These are phyloP conservation scores for Anser cygnoides DNA, from an alignment of 2,113 vertebrate genomes.

Conservation along the genomic window DNA sequence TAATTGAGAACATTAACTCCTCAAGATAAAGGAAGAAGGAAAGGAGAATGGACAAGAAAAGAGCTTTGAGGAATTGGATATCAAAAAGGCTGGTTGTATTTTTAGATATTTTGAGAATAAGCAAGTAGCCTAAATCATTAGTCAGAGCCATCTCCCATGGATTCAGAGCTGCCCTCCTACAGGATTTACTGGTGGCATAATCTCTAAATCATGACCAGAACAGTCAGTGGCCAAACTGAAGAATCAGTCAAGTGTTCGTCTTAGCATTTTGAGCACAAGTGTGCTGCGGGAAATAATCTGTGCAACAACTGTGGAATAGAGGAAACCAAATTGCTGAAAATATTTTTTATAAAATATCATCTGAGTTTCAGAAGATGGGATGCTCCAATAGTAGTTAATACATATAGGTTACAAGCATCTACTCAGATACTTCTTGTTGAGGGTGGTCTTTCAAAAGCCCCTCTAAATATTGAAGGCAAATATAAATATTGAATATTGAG, in stretches of 20 bases:
- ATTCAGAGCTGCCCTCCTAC: neutral
- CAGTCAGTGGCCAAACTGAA: neutral
- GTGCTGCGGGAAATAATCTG: neutral
- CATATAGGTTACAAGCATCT: too few relatives aligned
- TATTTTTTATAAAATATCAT: neutral
- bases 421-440: neutral
- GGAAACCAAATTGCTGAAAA: neutral
- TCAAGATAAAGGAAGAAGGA: neutral
- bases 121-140: neutral
- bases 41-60: neutral
- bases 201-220: neutral
- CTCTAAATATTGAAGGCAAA: neutral
- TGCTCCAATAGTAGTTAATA: neutral
- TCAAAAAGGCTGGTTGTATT: neutral
- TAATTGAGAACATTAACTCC: neutral
- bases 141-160: neutral
- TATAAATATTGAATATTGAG: neutral
- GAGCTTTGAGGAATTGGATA: neutral
- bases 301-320: neutral
- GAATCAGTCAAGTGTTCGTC: neutral
- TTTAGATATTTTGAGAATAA: neutral
- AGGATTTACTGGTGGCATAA: neutral
- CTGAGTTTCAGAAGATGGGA: neutral
- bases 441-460: neutral
- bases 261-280: neutral